Conservation (phyloP, 2,113 vertebrate genomes). For the Bostrychus sinensis region DNA sequence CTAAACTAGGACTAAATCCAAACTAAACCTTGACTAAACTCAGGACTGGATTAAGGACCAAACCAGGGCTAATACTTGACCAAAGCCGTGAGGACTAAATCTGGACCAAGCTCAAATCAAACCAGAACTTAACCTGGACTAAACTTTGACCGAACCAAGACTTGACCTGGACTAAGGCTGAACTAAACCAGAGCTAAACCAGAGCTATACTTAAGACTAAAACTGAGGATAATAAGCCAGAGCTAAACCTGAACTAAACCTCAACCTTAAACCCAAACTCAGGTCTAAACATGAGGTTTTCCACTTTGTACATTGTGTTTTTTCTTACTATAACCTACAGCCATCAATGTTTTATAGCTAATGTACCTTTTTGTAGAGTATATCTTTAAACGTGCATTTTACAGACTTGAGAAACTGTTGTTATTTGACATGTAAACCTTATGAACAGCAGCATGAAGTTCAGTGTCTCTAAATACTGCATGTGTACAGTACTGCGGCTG, state of each 20-base stretch:
- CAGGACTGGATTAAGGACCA: no score
- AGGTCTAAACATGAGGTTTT: background rate
- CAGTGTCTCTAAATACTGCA: slow-evolving; percentile 21
- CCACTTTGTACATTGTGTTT: background rate
- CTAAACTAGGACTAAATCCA: background rate
- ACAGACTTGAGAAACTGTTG: slow-evolving; percentile 7
- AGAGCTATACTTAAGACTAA: background rate
- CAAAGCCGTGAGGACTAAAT: no score
- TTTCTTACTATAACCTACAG: background rate
- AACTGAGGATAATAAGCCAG: background rate
- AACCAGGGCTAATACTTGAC: no score
- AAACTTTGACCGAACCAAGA: background rate
- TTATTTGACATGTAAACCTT: slow-evolving; percentile 19
- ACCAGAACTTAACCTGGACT: background rate
- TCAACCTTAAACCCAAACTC: background rate
- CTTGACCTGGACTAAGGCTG: background rate
- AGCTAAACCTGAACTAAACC: background rate
- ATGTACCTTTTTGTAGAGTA: background rate
- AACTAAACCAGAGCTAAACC: background rate
- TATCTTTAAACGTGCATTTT: background rate
- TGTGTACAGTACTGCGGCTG: slow-evolving; percentile 40
- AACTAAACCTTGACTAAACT: background rate
- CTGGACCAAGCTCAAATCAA: no score
- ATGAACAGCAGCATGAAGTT: slow-evolving; percentile 39
- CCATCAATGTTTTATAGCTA: background rate